Base-by-base conservation (phyloP, 2,888 invertebrate species). In the Idaea dimidiata region DNA sequence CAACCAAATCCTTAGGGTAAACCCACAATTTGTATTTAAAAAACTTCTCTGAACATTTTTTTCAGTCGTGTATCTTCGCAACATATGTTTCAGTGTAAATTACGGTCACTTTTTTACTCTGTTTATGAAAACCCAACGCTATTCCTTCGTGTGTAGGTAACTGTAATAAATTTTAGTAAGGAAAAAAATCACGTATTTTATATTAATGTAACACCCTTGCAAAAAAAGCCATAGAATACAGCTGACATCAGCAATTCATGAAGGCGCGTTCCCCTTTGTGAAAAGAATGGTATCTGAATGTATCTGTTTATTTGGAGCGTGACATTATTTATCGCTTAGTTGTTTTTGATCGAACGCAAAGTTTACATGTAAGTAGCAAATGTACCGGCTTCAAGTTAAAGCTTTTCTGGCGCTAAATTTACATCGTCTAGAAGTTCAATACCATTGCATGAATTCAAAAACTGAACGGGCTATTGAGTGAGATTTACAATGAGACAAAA, bases 231-330 rank as follows among this genome's bases (percentile, higher is more conserved):
- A 78, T 83, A 76, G 74, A 81, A 78, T 80, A 78, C 77, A 77
- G 81, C 78, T 79, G 80, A 79, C 82, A 86, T 88, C 86, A 87
- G 85, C 87, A 86, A 86, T 87, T 88, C 88, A 86, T 86, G 83
- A 82, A 84, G 75, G 70, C 64, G 69, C 75, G 68, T 76, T 79
- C 74, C 75, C 73, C 73, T 71, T 76, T 69, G 67, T 72, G 70
- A 69, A 75, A 78, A 43, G 43, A 73, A 79, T 73, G 74, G 77
- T 78, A 77, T 77, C 69, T 80, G 74, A 24, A 74, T 74, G 77
- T 78, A 77, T 77, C 69, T 80, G 74, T 79, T 80, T 81, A 80
- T 80, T 75, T 76, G 72, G 69, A 77, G 70, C 73, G 63, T 69
- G 68, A 66, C 75, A 78, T 80, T 79, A 80, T 81, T 82, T 83